These are phyloP conservation scores for Aphodius sticticus DNA, from an alignment of 2,888 invertebrate species.

Conservation along the genomic window DNA sequence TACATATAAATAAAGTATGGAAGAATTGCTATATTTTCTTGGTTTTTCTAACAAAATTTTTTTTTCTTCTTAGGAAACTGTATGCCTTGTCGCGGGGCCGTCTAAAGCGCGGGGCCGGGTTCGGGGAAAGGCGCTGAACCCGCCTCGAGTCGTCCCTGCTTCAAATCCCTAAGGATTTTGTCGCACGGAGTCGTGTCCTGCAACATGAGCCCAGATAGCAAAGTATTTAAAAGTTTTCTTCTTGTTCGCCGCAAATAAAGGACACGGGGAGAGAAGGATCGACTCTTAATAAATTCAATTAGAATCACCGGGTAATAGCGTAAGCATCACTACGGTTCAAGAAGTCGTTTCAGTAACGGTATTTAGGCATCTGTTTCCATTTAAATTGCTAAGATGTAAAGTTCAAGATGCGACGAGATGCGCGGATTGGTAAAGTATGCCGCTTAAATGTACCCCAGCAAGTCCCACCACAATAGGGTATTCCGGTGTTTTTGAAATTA, in stretches of 20 bases:
- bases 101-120: neutral
- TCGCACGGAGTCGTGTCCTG: neutral
- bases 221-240: neutral
- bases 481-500: no score
- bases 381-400: neutral
- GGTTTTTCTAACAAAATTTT: no score
- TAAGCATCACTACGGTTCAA: neutral
- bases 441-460: no score
- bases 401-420: no score
- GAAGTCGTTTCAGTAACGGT: neutral
- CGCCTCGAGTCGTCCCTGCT: neutral
- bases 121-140: neutral
- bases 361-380: neutral
- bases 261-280: neutral
- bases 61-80: no score
- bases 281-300: neutral
- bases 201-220: neutral
- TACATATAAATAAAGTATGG: no score
- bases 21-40: no score
- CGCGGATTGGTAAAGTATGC: no score
- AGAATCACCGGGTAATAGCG: neutral
- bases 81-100: no score
- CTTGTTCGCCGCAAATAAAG: neutral
- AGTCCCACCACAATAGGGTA: no score
- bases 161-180: neutral